A percentile compares a stretch with the other conserved stretches of the same genome.
Evolutionary conservation across 2,113 vertebrate genomes (phyloP).

Genomic region (Microcebus griseorufus): DNA sequence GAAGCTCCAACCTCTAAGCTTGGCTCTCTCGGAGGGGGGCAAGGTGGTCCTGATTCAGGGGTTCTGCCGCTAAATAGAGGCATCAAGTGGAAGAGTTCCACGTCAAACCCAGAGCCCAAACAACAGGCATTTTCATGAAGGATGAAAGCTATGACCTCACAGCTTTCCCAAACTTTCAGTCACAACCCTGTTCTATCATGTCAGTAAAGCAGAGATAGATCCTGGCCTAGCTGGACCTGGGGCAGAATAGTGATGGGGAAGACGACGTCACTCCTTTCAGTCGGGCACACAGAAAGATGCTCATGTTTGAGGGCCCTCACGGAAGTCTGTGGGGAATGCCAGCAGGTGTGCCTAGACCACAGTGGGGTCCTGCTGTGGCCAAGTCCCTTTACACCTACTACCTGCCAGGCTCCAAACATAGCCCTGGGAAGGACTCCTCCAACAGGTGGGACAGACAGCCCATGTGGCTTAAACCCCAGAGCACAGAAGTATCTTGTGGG

Average conservation of each 20-base stretch:
- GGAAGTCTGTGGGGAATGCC: neutral
- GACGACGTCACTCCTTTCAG: neutral
- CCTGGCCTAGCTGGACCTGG: neutral
- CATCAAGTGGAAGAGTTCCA: slow-evolving; percentile 4
- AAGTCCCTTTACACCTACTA: neutral
- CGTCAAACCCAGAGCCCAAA: neutral
- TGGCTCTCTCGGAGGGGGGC: neutral
- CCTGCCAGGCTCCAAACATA: neutral
- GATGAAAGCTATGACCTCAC: neutral
- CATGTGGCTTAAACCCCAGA: neutral
- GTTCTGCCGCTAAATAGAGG: slow-evolving; percentile 16
- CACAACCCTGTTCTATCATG: neutral
- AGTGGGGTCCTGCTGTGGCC: neutral
- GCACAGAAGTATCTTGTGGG: neutral
- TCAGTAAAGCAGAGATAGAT: neutral
- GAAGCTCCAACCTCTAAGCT: neutral
- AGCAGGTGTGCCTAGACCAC: neutral
- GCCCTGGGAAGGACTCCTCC: neutral
- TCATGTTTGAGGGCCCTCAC: neutral
- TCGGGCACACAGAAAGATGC: neutral
- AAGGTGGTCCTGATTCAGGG: neutral
- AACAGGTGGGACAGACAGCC: neutral
- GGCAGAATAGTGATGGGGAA: neutral
- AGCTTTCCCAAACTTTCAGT: neutral
- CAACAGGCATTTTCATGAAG: neutral